phyloP scores from a whole-genome alignment of 2,888 invertebrate species.

The Dolichopus griseipennis region DNA sequence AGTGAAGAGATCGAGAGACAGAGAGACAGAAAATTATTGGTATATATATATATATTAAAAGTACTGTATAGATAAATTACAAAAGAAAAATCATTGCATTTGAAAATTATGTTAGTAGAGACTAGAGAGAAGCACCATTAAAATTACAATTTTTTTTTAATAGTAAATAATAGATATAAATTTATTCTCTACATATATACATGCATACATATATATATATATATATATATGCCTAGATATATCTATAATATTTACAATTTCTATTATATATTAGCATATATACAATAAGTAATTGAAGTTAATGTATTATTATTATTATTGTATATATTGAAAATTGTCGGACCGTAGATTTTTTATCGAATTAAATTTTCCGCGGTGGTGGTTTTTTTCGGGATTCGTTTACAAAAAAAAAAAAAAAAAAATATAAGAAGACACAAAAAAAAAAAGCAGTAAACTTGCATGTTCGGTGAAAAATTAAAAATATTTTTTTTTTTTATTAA shows the following conservation, averaged over 20 bases:
- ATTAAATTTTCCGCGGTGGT: constrained; percentile 6
- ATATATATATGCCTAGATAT: too few species aligned
- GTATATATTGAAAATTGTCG: not conserved
- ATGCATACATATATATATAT: too few species aligned
- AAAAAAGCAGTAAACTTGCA: too few species aligned
- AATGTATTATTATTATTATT: not conserved
- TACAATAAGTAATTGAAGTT: too few species aligned
- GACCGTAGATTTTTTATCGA: constrained; percentile 1
- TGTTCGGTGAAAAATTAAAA: too few species aligned
- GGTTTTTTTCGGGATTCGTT: not conserved
- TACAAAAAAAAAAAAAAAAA: too few species aligned
- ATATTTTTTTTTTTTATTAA: too few species aligned
- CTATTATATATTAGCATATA: too few species aligned
- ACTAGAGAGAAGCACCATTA: not conserved
- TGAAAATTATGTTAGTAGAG: not conserved
- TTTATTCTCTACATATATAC: not conserved
- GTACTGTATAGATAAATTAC: not conserved
- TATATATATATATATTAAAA: not conserved
- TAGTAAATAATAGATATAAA: not conserved
- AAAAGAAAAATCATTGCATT: constrained; percentile 1
- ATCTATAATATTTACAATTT: too few species aligned
- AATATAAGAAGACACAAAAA: too few species aligned
- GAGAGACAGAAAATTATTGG: too few species aligned
- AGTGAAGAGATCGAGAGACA: too few species aligned
- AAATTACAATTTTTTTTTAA: not conserved